Percentiles rank a stretch among this genome's conserved stretches.
Conservation (phyloP, 1,140 invertebrate genomes). For the Sycophila sp. region DNA sequence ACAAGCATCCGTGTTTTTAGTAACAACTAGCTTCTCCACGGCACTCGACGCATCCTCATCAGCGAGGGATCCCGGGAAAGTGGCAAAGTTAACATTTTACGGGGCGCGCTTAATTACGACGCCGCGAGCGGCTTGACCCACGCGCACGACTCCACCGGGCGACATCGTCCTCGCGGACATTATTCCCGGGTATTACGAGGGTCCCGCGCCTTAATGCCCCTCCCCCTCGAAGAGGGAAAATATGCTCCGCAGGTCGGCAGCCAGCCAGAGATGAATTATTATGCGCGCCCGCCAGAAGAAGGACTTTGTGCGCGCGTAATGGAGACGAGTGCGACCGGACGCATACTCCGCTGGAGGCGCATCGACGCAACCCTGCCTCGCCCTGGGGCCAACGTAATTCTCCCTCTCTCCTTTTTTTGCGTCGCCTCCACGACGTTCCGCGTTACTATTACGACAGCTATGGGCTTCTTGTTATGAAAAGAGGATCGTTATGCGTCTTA, state of each 20-base stretch:
- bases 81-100: constrained; percentile 26
- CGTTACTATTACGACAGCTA: no score
- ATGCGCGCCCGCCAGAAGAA: not conserved
- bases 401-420: no score
- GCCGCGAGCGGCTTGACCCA: not conserved
- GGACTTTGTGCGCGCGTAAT: not conserved
- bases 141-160: not conserved
- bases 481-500: no score
- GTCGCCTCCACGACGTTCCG: no score
- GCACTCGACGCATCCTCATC: constrained; percentile 9
- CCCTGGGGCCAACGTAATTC: no score
- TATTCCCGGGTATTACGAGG: constrained; percentile 21
- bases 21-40: no score
- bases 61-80: not conserved
- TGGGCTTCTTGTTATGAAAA: no score
- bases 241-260: not conserved
- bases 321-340: not conserved
- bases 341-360: no score
- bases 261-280: constrained; percentile 8
- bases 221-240: not conserved
- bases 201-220: not conserved
- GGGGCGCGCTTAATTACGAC: constrained; percentile 14
- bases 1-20: not conserved
- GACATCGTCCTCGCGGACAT: not conserved
- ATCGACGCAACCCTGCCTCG: no score